Percentiles rank a stretch among this genome's conserved stretches.
Conservation (phyloP, 2,888 invertebrate genomes). For the Epinotia nisella region DNA sequence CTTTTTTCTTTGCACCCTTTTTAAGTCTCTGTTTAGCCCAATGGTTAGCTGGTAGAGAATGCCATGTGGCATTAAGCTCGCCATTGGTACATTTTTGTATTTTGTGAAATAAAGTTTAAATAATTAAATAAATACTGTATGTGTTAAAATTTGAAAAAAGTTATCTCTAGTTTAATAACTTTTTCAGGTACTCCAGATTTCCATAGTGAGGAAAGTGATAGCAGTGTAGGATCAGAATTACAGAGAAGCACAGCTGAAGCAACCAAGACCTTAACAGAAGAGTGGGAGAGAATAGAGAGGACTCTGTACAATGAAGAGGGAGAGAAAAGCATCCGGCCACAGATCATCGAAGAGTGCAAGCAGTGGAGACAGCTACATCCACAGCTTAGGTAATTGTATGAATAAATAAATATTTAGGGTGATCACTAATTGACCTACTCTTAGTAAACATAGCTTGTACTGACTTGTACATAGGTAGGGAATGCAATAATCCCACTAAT, state of each 20-base stretch:
- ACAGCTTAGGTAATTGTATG: slow-evolving; percentile 81
- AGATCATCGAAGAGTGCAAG: slow-evolving; percentile 84
- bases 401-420: neutral
- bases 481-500: too few species aligned
- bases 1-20: too few species aligned
- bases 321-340: slow-evolving; percentile 74
- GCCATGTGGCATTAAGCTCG: too few species aligned
- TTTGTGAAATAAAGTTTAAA: too few species aligned
- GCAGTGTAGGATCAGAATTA: slow-evolving; percentile 81
- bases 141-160: neutral
- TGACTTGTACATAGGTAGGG: too few species aligned
- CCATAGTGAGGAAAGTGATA: slow-evolving; percentile 80
- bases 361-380: slow-evolving; percentile 86
- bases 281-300: slow-evolving; percentile 84
- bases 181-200: slow-evolving; percentile 74
- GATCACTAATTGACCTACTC: neutral
- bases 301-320: slow-evolving; percentile 83
- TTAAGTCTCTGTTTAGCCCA: too few species aligned
- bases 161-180: neutral
- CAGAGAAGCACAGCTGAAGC: slow-evolving; percentile 80
- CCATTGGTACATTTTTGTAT: too few species aligned
- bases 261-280: slow-evolving; percentile 77
- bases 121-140: too few species aligned
- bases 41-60: too few species aligned
- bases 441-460: too few species aligned